Conservation (phyloP, 2,888 invertebrate genomes). For the Drosophila colorata region DNA sequence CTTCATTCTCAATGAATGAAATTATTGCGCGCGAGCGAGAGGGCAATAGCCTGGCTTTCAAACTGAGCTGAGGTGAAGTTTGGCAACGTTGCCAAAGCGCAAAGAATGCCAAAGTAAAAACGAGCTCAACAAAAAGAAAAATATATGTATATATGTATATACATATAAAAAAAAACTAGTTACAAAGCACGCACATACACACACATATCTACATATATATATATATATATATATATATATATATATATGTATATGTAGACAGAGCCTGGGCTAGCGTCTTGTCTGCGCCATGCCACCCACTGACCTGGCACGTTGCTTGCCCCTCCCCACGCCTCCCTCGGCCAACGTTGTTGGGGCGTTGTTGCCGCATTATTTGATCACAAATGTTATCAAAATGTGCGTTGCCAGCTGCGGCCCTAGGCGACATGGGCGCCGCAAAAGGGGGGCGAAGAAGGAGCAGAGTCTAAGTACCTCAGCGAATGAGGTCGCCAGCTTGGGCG, state of each 20-base stretch:
- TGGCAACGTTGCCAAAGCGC: conserved; percentile 58
- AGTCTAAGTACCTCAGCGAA: conserved; percentile 42
- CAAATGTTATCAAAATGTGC: conserved; percentile 80
- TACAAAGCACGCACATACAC: conserved; percentile 53
- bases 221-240: neutral
- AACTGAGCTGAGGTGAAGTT: conserved; percentile 51
- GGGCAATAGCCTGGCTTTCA: conserved; percentile 34
- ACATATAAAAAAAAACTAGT: conserved; percentile 61
- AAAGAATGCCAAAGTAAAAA: conserved; percentile 75
- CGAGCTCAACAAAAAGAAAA: conserved; percentile 58
- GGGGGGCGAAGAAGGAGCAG: conserved; percentile 1
- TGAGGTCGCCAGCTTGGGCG: conserved; percentile 64
- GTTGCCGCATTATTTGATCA: conserved; percentile 81
- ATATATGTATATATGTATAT: too few relatives aligned
- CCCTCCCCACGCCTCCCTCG: neutral
- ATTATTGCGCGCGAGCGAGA: conserved; percentile 52
- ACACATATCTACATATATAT: conserved; percentile 6
- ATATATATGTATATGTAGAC: neutral
- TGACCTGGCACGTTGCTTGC: conserved; percentile 73
- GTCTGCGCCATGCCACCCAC: conserved; percentile 73
- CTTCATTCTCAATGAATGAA: conserved; percentile 71
- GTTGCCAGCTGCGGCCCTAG: conserved; percentile 71
- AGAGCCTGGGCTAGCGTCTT: conserved; percentile 42
- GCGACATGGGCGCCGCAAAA: conserved; percentile 15
- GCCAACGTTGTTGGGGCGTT: conserved; percentile 53